A percentile compares a stretch with the other conserved stretches of the same genome.
phyloP scores from a whole-genome alignment of 2,888 invertebrate species.

The Abrostola triplasia region DNA sequence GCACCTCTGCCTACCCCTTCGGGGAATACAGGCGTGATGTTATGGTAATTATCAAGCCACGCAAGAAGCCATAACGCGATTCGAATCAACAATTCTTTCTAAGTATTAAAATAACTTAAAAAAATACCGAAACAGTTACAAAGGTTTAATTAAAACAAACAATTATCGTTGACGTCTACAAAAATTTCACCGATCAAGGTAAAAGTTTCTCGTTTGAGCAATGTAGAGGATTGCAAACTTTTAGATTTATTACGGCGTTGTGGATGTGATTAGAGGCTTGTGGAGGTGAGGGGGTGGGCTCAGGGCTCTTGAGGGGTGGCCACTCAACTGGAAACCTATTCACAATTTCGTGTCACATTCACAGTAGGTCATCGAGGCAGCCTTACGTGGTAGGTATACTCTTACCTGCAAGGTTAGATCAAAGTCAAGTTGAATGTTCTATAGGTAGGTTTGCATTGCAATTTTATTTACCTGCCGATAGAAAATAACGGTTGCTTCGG shows the following conservation, averaged over 20 bases:
- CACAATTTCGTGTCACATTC: conserved; percentile 29
- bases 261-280: conserved; percentile 8
- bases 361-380: conserved; percentile 16
- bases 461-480: too few relatives aligned
- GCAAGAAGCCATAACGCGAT: too few relatives aligned
- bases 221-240: conserved; percentile 14
- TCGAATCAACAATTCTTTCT: too few relatives aligned
- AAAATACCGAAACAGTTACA: not conserved
- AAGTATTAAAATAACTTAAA: too few relatives aligned
- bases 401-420: conserved; percentile 10
- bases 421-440: conserved; percentile 1
- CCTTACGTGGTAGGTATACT: conserved; percentile 2
- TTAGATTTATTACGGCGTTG: conserved; percentile 9
- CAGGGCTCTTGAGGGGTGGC: conserved; percentile 19
- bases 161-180: conserved; percentile 11
- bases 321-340: conserved; percentile 33
- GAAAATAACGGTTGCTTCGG: too few relatives aligned
- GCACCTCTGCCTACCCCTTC: too few relatives aligned
- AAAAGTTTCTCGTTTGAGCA: conserved; percentile 8
- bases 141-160: not conserved
- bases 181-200: conserved; percentile 9
- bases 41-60: too few relatives aligned
- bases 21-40: too few relatives aligned
- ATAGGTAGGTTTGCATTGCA: too few relatives aligned
- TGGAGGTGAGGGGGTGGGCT: conserved; percentile 24